Base-by-base conservation (phyloP, 2,113 vertebrate genomes). In the Pampusana beccarii region DNA sequence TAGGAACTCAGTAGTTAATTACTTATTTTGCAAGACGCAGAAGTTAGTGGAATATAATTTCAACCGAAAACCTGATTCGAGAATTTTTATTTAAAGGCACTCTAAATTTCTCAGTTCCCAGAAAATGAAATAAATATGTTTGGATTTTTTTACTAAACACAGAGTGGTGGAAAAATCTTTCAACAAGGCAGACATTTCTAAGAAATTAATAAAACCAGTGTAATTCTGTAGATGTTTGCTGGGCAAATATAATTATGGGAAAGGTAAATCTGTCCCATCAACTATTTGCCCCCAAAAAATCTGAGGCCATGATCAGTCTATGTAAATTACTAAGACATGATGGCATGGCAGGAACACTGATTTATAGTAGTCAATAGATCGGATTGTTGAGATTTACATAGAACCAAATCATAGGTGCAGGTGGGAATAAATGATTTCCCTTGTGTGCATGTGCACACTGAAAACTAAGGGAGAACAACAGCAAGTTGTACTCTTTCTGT, bases 341-440 rank as follows among this genome's bases (percentile, higher is more conserved):
- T 74, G 51, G 28, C 38, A 65, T 90, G 38, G 24, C 81, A 74
- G 69, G 15, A 94, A 28, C 73, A 90, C 53, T 96, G 73, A 91
- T 73, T 81, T 62, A 40, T 74, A 89, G 69, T 94, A 88, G 73
- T 84, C 46, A 80, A 3, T 81, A 66, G 38, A 86, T 93, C 21
- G 29, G 42, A 90, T 72, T 87, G 42, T 74, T 96, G 87, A 92
- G 77, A 58, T 97, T 96, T 96, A 82, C 80, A n/a, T 51, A 91
- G 86, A 96, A 72, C 31, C 31, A 86, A 73, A 79, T 88, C 61
- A 85, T 66, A 94, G 50, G 64, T 72, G 77, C 54, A 90, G 46
- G 24, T 75, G 16, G 64, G 67, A 92, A 83, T 80, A 88, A 93
- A 72, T 90, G 23, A 53, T 34, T 90, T 87, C 51, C 26, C 28